phyloP scores from a whole-genome alignment of 2,888 invertebrate species.

The Xanthorhoe spadicearia region DNA sequence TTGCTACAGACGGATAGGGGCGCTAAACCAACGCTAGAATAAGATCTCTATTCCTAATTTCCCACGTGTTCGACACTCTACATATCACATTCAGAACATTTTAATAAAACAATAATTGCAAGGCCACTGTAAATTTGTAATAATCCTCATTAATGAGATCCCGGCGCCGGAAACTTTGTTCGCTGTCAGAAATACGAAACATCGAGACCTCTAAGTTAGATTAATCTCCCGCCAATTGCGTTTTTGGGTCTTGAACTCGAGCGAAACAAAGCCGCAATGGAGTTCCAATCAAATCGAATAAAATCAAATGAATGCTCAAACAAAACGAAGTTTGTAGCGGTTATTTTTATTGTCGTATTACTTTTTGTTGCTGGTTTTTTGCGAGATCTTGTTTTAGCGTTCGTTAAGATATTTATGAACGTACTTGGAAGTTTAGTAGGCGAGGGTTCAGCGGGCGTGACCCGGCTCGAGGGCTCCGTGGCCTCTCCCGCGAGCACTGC shows the following conservation, averaged over 20 bases:
- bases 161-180: conserved; percentile 42
- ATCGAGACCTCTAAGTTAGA: conserved; percentile 42
- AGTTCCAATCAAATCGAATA: conserved; percentile 41
- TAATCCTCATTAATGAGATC: conserved; percentile 38
- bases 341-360: conserved; percentile 28
- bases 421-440: conserved; percentile 87
- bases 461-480: conserved; percentile 79
- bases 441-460: conserved; percentile 82
- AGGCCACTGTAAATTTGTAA: conserved; percentile 29
- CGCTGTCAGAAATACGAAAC: conserved; percentile 44
- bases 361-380: conserved; percentile 19
- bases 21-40: conserved; percentile 57
- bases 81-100: conserved; percentile 2
- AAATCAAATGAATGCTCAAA: conserved; percentile 37
- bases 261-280: conserved; percentile 35
- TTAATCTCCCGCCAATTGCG: conserved; percentile 40
- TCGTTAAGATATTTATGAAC: conserved; percentile 62
- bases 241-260: conserved; percentile 30
- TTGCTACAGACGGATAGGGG: conserved; percentile 41
- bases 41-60: conserved; percentile 74
- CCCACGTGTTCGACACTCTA: conserved; percentile 3
- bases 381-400: conserved; percentile 75
- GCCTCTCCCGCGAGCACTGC: conserved; percentile 79
- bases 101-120: conserved; percentile 31
- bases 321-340: conserved; percentile 27